Conservation (phyloP, 2,888 invertebrate species). For the Alitta virens region DNA sequence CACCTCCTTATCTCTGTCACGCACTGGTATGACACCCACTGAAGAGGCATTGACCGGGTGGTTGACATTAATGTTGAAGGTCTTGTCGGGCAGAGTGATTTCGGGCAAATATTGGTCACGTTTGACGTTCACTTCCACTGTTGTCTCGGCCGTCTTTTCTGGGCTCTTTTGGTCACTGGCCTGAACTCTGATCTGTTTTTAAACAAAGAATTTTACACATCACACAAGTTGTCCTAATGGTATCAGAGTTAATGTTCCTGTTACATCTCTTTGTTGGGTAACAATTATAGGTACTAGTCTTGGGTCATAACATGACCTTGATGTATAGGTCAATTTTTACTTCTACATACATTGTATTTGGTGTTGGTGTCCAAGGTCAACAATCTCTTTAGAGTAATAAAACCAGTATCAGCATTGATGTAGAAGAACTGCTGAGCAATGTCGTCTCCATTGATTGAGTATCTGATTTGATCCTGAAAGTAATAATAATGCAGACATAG, state of each 20-base stretch:
- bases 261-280: no score
- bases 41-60: slow-evolving; percentile 27
- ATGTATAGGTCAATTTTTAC: not conserved
- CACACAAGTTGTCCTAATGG: no score
- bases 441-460: slow-evolving; percentile 38
- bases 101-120: slow-evolving; percentile 37
- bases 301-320: no score
- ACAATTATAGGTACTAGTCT: no score
- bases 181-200: slow-evolving; percentile 27
- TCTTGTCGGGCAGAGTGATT: slow-evolving; percentile 28
- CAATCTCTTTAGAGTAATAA: slow-evolving; percentile 35
- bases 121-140: slow-evolving; percentile 37
- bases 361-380: slow-evolving; percentile 34
- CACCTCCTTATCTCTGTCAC: slow-evolving; percentile 24
- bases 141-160: slow-evolving; percentile 30
- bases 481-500: not conserved
- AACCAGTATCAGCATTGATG: slow-evolving; percentile 39
- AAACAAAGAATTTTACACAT: no score
- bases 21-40: slow-evolving; percentile 20
- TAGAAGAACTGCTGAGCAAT: slow-evolving; percentile 41
- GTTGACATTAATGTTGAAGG: slow-evolving; percentile 31
- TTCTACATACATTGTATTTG: slow-evolving; percentile 36
- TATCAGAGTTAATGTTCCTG: no score
- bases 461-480: slow-evolving; percentile 34
- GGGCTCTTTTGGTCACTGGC: slow-evolving; percentile 40